A percentile compares a stretch with the other conserved stretches of the same genome.
These are phyloP conservation scores for Sycophaga agraensis DNA, from an alignment of 1,140 invertebrate species.

Conservation along the genomic window DNA sequence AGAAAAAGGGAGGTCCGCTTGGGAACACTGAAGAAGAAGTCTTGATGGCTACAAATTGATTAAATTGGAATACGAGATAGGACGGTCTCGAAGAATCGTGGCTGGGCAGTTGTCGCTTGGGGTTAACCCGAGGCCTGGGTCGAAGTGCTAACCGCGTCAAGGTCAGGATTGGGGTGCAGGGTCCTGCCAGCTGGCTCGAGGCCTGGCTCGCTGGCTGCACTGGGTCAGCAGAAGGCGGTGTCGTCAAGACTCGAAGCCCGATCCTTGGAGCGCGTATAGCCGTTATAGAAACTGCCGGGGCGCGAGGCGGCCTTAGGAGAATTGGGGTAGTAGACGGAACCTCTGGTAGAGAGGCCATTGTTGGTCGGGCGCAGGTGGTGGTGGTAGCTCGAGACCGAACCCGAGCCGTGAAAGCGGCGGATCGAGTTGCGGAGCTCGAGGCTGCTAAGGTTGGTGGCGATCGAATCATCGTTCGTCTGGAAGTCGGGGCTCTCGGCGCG, in stretches of 20 bases:
- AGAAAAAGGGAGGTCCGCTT: too few relatives aligned
- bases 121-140: background rate
- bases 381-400: slow-evolving; percentile 30
- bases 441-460: slow-evolving; percentile 71
- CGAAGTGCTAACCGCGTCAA: too few relatives aligned
- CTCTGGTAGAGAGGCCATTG: background rate
- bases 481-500: slow-evolving; percentile 72
- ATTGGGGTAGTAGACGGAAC: slow-evolving; percentile 69
- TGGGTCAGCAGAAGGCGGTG: slow-evolving; percentile 34
- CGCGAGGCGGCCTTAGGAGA: slow-evolving; percentile 35
- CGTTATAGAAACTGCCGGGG: slow-evolving; percentile 31
- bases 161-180: background rate
- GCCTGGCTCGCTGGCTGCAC: background rate
- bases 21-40: too few relatives aligned
- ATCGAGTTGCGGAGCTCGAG: slow-evolving; percentile 63
- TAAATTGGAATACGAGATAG: background rate
- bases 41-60: too few relatives aligned
- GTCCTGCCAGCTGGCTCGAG: background rate
- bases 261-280: background rate
- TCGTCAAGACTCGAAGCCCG: slow-evolving; percentile 25
- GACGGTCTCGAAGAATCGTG: background rate
- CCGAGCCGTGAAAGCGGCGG: slow-evolving; percentile 43
- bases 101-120: background rate
- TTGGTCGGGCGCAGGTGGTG: slow-evolving; percentile 62
- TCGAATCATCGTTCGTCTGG: slow-evolving; percentile 76